Percentiles rank a stretch among this genome's conserved stretches.
phyloP scores from a whole-genome alignment of 1,140 invertebrate genomes.

The Drosophila erecta region DNA sequence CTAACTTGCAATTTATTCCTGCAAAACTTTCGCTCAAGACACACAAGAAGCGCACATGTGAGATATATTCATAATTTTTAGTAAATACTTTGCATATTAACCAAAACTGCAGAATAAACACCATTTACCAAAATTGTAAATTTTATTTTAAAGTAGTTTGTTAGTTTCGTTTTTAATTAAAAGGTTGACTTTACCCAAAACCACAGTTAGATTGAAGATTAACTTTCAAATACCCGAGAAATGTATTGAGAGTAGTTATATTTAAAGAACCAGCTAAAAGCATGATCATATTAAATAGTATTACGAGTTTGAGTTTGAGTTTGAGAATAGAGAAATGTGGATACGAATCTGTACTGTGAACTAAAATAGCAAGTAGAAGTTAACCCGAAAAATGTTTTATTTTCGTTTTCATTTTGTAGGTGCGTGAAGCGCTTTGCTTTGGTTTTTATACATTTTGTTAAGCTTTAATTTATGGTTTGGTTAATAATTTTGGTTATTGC shows the following conservation, averaged over 20 bases:
- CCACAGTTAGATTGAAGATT: slow-evolving; percentile 51
- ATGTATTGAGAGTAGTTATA: slow-evolving; percentile 9
- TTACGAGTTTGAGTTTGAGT: slow-evolving; percentile 28
- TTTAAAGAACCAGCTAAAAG: slow-evolving; percentile 49
- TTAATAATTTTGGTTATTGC: slow-evolving; percentile 84
- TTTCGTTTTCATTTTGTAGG: slow-evolving; percentile 66
- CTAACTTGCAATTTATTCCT: slow-evolving; percentile 33
- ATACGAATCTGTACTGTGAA: slow-evolving; percentile 45
- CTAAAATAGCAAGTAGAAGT: slow-evolving; percentile 50
- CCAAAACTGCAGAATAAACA: slow-evolving; percentile 65
- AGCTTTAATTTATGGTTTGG: slow-evolving; percentile 58
- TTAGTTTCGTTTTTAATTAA: slow-evolving; percentile 53
- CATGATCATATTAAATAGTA: slow-evolving; percentile 51
- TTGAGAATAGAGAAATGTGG: slow-evolving; percentile 22
- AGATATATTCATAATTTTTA: slow-evolving; percentile 15
- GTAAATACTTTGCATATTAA: slow-evolving; percentile 71
- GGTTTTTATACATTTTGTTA: slow-evolving; percentile 52
- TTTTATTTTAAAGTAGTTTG: slow-evolving; percentile 34
- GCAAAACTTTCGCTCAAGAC: slow-evolving; percentile 73
- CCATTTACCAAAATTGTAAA: slow-evolving; percentile 55
- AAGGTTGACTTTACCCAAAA: slow-evolving; percentile 56
- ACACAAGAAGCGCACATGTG: slow-evolving; percentile 75
- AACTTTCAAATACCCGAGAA: slow-evolving; percentile 46
- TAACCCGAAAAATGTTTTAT: slow-evolving; percentile 85
- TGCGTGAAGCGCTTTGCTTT: slow-evolving; percentile 34